A percentile compares a stretch with the other conserved stretches of the same genome.
phyloP scores from a whole-genome alignment of 2,797 vertebrate genomes.

The Falco naumanni region DNA sequence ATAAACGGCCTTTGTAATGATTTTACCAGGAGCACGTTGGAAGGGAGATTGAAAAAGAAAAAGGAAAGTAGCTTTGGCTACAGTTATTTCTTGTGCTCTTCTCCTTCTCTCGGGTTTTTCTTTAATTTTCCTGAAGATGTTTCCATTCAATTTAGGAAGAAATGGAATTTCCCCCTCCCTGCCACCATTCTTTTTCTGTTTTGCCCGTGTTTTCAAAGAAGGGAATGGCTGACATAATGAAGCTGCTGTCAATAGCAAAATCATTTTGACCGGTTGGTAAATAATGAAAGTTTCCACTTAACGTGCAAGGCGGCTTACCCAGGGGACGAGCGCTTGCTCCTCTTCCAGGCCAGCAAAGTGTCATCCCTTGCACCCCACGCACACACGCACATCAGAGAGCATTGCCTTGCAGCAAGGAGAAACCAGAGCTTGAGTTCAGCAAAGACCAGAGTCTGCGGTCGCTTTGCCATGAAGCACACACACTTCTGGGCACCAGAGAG shows the following conservation, averaged over 20 bases:
- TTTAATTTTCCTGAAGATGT: conserved; percentile 70
- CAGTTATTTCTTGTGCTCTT: conserved; percentile 63
- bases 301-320: conserved; percentile 2
- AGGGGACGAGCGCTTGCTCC: conserved; percentile 16
- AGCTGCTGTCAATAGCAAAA: conserved; percentile 67
- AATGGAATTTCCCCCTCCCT: conserved; percentile 67
- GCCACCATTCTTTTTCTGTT: conserved; percentile 40
- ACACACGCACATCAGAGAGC: neutral
- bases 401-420: neutral
- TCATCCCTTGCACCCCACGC: neutral
- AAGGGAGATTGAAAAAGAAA: conserved; percentile 81
- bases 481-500: neutral
- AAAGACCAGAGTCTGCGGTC: neutral
- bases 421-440: neutral
- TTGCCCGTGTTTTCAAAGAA: conserved; percentile 49
- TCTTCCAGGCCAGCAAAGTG: conserved; percentile 36
- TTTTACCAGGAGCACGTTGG: conserved; percentile 83
- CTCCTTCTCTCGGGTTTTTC: conserved; percentile 66
- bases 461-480: neutral
- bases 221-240: conserved; percentile 62
- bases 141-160: conserved; percentile 71
- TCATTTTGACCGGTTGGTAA: conserved; percentile 54
- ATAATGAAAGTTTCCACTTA: conserved; percentile 66
- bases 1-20: conserved; percentile 85
- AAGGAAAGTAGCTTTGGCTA: conserved; percentile 72